Evolutionary conservation across 2,888 invertebrate genomes (phyloP).

Genomic region (Cantharis nigra): DNA sequence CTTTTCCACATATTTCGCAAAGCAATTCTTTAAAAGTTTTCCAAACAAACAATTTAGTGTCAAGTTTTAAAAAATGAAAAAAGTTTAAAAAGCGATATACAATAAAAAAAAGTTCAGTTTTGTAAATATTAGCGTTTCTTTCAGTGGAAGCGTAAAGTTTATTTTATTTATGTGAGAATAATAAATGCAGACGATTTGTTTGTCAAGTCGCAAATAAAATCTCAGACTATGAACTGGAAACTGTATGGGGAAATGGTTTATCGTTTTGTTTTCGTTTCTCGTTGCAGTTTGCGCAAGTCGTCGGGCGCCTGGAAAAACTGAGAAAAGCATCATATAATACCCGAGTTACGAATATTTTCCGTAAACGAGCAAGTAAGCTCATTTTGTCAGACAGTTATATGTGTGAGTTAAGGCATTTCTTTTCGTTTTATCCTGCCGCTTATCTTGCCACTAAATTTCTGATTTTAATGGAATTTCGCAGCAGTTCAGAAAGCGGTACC

Average conservation of each 20-base stretch:
- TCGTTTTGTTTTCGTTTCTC: conserved; percentile 55
- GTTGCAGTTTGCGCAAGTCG: conserved; percentile 49
- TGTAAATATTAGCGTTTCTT: conserved; percentile 23
- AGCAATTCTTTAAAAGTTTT: too few species aligned
- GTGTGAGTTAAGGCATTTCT: conserved; percentile 56
- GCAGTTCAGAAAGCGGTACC: conserved; percentile 52
- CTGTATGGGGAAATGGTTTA: conserved; percentile 53
- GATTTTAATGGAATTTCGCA: conserved; percentile 63
- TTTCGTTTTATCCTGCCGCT: conserved; percentile 57
- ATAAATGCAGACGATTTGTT: conserved; percentile 45
- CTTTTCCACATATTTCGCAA: too few species aligned
- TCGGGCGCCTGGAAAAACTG: conserved; percentile 48
- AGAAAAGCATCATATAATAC: conserved; percentile 49
- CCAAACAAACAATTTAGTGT: background rate
- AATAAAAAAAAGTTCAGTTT: conserved; percentile 6
- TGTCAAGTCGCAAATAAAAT: conserved; percentile 49
- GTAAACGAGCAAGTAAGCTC: conserved; percentile 52
- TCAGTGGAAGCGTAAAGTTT: conserved; percentile 13
- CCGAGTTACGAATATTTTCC: conserved; percentile 51
- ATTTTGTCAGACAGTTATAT: conserved; percentile 54
- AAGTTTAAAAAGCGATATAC: background rate
- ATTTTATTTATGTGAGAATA: conserved; percentile 22
- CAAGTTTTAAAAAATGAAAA: background rate
- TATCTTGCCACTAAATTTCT: conserved; percentile 63
- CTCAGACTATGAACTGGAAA: conserved; percentile 55